Conservation (phyloP, 2,888 invertebrate genomes). For the Ennomos erosarius region DNA sequence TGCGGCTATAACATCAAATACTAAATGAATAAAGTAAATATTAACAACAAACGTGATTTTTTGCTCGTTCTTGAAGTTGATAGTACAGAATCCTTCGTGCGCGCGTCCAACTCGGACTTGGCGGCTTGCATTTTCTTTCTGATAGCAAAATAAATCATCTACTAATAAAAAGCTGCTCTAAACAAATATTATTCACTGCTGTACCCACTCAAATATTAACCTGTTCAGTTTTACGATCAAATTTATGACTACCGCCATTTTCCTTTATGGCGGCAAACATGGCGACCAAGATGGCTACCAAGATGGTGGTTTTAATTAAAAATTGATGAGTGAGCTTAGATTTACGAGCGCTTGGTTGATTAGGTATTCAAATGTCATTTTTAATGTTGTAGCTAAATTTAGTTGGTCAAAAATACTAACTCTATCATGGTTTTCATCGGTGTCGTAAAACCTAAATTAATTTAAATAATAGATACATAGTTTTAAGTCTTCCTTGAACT, state of each 20-base stretch:
- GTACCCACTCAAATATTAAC: constrained; percentile 48
- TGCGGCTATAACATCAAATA: no score
- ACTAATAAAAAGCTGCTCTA: constrained; percentile 11
- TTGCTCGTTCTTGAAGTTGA: no score
- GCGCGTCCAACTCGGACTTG: no score
- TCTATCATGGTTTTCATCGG: no score
- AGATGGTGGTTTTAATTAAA: constrained; percentile 53
- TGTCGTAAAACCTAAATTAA: no score
- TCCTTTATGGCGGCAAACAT: constrained; percentile 40
- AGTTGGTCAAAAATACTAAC: constrained; percentile 1
- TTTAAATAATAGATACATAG: no score
- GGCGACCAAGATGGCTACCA: constrained; percentile 38
- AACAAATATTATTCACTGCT: constrained; percentile 37
- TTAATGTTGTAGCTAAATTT: constrained; percentile 18
- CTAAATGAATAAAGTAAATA: no score
- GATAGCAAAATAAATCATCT: constrained; percentile 15
- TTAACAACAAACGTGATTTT: no score
- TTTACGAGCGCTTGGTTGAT: constrained; percentile 36
- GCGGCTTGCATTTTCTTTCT: neutral
- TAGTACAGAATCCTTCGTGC: no score
- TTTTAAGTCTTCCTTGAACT: no score
- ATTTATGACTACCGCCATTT: constrained; percentile 49
- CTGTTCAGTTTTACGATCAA: constrained; percentile 44
- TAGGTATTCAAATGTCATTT: constrained; percentile 10
- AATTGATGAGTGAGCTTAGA: constrained; percentile 49